Base-by-base conservation (phyloP, 2,797 vertebrate genomes). In the Sebastes minor region DNA sequence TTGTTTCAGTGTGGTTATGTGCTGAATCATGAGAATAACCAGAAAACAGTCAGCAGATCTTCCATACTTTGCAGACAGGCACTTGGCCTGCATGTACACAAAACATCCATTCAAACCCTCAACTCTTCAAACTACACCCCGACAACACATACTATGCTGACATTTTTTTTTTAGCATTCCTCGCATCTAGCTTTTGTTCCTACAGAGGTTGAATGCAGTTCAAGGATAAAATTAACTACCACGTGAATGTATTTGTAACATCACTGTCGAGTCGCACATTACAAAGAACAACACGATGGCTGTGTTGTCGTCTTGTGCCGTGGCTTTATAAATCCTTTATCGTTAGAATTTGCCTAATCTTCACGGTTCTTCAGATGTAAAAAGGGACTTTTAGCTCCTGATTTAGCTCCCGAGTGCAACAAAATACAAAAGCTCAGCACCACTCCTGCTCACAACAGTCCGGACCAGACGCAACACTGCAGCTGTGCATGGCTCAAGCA, bases 401-500 rank as follows among this genome's bases (percentile, higher is more conserved):
- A 71, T 68, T 73, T 68, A 71, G 63, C 46, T 77, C 62, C 62
- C 6, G 49, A 61, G 25, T 32, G 33, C 33, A 46, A 22, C 64
- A 53, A 59, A 60, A 76, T 9, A 82, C 64, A 80, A 80, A 69
- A 75, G 30, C 49, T 25, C 22, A 30, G 66, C 23, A 49, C 20
- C 62, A 25, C 33, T 22, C 7, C 71, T 59, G 55, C 64, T n/a
- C 57, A 69, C 65, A 80, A 18, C 70, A 33, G 46, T 57, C 59
- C 56, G 7, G 56, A 76, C 9, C 70, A 62, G 68, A 65, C 57
- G 27, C 71, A 52, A 30, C 59, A 6, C 75, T 57, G 81, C 85
- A 87, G 88, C 83, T 85, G 86, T 76, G 60, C 63, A 13, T 8
- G 6, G 63, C 62, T 62, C 42, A 23, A 77, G 57, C 33, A 49